These are phyloP conservation scores for Stichopus horrens DNA, from an alignment of 53 echinoderm and acorn worm genomes.

Conservation along the genomic window DNA sequence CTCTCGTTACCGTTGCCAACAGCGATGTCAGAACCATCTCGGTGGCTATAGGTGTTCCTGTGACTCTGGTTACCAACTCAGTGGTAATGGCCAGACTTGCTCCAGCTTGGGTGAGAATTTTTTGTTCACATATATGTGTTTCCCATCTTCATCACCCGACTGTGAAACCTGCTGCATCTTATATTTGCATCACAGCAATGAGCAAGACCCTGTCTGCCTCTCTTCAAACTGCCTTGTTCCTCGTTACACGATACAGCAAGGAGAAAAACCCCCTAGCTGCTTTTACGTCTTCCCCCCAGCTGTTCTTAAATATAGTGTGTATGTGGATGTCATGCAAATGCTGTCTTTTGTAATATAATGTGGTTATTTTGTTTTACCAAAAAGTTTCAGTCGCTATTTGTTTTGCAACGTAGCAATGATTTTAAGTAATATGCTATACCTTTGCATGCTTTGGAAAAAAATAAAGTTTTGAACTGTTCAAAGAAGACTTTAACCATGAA, in stretches of 20 bases:
- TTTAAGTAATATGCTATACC: no score
- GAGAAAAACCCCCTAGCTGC: neutral
- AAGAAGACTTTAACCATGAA: no score
- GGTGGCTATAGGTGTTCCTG: slow-evolving; percentile 79
- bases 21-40: slow-evolving; percentile 76
- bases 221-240: neutral
- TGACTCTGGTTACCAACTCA: slow-evolving; percentile 51
- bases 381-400: no score
- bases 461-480: no score
- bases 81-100: slow-evolving; percentile 76
- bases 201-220: neutral
- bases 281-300: neutral
- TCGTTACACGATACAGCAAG: neutral
- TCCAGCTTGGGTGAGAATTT: slow-evolving; percentile 16
- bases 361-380: no score
- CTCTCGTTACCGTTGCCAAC: slow-evolving; percentile 74
- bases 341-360: no score
- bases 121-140: neutral
- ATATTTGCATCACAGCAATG: no score
- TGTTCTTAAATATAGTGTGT: no score
- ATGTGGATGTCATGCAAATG: no score
- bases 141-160: neutral
- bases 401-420: no score
- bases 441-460: no score
- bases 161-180: no score